phyloP scores from a whole-genome alignment of 2,888 invertebrate genomes.

The Agrypnus murinus region DNA sequence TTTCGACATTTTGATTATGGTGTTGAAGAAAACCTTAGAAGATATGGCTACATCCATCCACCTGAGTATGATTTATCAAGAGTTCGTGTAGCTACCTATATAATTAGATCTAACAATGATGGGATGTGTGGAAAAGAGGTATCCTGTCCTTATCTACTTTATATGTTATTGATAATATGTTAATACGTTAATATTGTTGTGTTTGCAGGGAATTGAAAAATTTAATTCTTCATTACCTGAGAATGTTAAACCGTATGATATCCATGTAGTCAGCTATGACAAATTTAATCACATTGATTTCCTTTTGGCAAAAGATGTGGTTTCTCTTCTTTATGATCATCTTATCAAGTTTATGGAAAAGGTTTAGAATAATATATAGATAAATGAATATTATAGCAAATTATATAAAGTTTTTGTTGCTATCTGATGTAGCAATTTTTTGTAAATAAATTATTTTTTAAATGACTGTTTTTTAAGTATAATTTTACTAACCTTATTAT shows the following conservation, averaged over 20 bases:
- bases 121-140: not conserved
- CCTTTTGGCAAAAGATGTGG: slow-evolving; percentile 33
- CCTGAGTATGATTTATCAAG: not conserved
- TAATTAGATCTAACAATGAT: not conserved
- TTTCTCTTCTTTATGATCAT: slow-evolving; percentile 38
- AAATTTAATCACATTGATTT: slow-evolving; percentile 43
- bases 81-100: not conserved
- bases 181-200: not conserved
- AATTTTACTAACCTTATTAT: no score
- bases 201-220: slow-evolving; percentile 19
- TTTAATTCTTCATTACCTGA: slow-evolving; percentile 24
- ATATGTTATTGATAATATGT: not conserved
- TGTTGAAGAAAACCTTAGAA: not conserved
- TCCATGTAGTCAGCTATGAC: slow-evolving; percentile 33
- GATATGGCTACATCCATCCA: not conserved
- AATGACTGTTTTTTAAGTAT: no score
- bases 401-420: no score
- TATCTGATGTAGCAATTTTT: no score
- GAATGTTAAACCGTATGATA: slow-evolving; percentile 37
- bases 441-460: no score
- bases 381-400: no score
- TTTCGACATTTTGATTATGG: not conserved
- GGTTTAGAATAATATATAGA: no score
- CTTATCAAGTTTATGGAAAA: slow-evolving; percentile 27
- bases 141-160: no score